Evolutionary conservation across 2,888 invertebrate species (phyloP), one percentile per base, ranked within the genome.

Genomic region (Spialia ferax): DNA sequence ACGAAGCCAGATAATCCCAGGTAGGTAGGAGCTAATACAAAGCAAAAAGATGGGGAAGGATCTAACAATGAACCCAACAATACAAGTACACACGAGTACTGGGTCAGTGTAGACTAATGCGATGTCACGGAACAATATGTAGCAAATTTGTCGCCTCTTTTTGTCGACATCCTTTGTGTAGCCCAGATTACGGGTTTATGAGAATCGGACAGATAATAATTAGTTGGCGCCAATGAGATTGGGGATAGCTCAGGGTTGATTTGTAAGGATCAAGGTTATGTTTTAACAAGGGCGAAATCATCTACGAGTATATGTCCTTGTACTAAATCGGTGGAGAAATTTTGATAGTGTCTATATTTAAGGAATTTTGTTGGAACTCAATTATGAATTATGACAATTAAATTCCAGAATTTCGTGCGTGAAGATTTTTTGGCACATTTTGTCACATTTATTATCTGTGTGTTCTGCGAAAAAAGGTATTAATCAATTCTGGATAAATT

Each of bases 71-170:
- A 65, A 57, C 35, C 15, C 35, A 55, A 57, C 64, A 35, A 57
- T n/a, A 15, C 50, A 65, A 18, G 26, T 10, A 15, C 50, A 15
- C 50, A 38, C 35, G 35, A n/a, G 13, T 38, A 38, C 35, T 4
- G 35, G 35, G 35, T 38, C 35, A 57, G 22, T 26, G 57, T 57
- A 26, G 48, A 48, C 20, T 48, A 64, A 64, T 45, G 56, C n/a
- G 23, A 29, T 38, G 48, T 45, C 48, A 23, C 52, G 57, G 35
- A 48, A 65, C 50, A 65, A 59, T 57, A n/a, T 59, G 50, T 48
- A 57, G 50, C 50, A 20, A 65, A 65, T 65, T 50, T 65, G 57
- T 50, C 13, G 26, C 50, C 2, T 32, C 57, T 65, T 50, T 56
- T 65, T 65, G 64, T 57, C 10, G 18, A 57, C 35, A 32, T 32